Evolutionary conservation across 2,797 vertebrate genomes (phyloP).

Genomic region (Bradypodion ventrale): DNA sequence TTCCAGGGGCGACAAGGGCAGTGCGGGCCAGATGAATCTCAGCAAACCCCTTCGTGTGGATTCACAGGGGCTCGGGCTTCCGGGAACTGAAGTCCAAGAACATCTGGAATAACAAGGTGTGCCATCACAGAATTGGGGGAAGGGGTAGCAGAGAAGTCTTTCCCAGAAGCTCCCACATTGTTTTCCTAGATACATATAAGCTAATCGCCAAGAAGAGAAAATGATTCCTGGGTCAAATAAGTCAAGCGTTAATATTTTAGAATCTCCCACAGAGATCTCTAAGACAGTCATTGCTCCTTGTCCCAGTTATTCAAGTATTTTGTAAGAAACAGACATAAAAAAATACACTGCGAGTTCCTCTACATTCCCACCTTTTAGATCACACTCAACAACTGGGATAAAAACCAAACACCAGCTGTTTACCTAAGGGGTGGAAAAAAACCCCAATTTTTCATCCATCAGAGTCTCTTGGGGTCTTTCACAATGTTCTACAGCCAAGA

Average conservation of each 20-base stretch:
- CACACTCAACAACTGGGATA: background rate
- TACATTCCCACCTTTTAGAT: background rate
- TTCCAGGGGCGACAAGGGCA: too few species aligned
- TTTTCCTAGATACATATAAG: background rate
- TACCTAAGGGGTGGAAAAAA: too few species aligned
- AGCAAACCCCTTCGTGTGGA: too few species aligned
- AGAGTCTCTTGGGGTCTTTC: background rate
- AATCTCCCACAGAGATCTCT: background rate
- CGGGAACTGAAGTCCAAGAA: too few species aligned
- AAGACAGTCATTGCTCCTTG: background rate
- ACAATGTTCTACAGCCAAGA: background rate
- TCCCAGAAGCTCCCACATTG: background rate
- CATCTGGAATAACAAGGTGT: too few species aligned
- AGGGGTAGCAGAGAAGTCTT: slow-evolving; percentile 27
- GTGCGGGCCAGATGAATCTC: too few species aligned
- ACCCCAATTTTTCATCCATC: background rate
- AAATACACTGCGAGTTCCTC: background rate
- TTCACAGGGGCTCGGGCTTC: too few species aligned
- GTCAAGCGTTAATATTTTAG: background rate
- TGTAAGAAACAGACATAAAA: background rate
- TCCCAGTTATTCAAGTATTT: background rate
- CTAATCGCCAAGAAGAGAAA: background rate
- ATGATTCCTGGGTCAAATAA: background rate
- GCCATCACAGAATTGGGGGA: too few species aligned
- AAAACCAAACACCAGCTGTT: too few species aligned